phyloP scores from a whole-genome alignment of 2,113 vertebrate genomes.

The Cavia aperea region DNA sequence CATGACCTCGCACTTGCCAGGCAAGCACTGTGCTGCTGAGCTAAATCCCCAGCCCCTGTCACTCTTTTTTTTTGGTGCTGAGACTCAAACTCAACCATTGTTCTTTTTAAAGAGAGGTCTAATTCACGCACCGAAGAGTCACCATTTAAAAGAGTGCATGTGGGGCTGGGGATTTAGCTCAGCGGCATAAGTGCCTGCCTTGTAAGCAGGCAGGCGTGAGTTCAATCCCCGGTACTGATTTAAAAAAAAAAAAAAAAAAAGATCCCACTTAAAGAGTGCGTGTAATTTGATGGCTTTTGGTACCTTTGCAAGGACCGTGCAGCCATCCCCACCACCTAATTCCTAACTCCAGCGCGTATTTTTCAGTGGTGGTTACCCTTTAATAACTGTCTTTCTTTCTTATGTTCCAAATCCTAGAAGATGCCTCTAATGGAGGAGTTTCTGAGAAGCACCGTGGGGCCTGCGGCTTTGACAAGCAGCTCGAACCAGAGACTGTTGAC shows the following conservation, averaged over 20 bases:
- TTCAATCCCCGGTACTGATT: too few species aligned
- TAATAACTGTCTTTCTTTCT: neutral
- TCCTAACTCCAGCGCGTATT: neutral
- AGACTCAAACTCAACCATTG: too few species aligned
- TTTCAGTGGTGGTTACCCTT: neutral
- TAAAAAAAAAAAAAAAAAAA: too few species aligned
- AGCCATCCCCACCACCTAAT: neutral
- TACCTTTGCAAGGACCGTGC: neutral
- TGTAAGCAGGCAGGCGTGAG: too few species aligned
- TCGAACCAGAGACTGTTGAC: neutral
- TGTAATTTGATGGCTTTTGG: neutral
- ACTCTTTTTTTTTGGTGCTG: too few species aligned
- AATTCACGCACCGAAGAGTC: neutral
- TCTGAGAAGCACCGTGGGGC: constrained; percentile 38
- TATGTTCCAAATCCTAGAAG: neutral
- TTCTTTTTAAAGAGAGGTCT: neutral
- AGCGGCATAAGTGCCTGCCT: too few species aligned
- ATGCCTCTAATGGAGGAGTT: constrained; percentile 49
- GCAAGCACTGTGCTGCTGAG: too few species aligned
- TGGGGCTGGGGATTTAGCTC: too few species aligned
- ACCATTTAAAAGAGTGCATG: neutral
- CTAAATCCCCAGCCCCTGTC: too few species aligned
- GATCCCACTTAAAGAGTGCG: neutral
- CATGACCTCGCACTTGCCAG: too few species aligned
- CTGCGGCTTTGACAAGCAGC: neutral